Base-by-base conservation (phyloP, 2,888 invertebrate species). In the Eledona agricola region DNA sequence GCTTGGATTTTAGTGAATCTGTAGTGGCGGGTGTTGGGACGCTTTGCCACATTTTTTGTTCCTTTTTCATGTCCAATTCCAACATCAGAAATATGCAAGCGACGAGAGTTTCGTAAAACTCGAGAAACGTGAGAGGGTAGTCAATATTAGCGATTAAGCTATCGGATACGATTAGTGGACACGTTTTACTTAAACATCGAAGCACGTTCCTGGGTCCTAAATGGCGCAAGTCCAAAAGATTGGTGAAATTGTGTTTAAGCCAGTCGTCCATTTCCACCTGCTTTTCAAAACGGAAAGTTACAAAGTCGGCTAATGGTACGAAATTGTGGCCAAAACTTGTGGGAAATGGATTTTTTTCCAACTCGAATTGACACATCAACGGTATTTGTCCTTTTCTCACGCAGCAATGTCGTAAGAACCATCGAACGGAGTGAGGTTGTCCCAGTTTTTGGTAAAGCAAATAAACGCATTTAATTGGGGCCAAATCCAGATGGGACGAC, bases 101-200 rank as follows among this genome's bases (percentile, higher is more conserved):
- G 6, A 83, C 54, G 38, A 84, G 73, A 7, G 78, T 78, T 71
- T 85, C 83, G 58, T 82, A 83, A 71, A 84, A 85, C 71, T 85
- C 85, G 16, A 81, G 78, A 70, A 84, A 84, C 1, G 81, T 80
- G 25, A 85, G 66, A 61, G 79, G 71, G 59, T 82, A 77, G 35
- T 81, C 75, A 50, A 83, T 73, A 61, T 81, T 66, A 59, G 80
- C 72, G 28, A 82, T 76, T 47, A 72, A 67, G 4, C 69, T 67
- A 1, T 59, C 62, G 4, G 69, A 60, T 31, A 64, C 71, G 16
- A 84, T 69, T 51, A 72, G 69, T 3, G 83, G 83, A 63, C 84
- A 84, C 55, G 83, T 59, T 22, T 49, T 52, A 10, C 51, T 26
- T n/a, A 78, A 58, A 50, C 71, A 69, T 35, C 69, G 45, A 2